Evolutionary conservation across 92 coral and sea anemone species (phyloP).

Genomic region (Anthopleura xanthogrammica): DNA sequence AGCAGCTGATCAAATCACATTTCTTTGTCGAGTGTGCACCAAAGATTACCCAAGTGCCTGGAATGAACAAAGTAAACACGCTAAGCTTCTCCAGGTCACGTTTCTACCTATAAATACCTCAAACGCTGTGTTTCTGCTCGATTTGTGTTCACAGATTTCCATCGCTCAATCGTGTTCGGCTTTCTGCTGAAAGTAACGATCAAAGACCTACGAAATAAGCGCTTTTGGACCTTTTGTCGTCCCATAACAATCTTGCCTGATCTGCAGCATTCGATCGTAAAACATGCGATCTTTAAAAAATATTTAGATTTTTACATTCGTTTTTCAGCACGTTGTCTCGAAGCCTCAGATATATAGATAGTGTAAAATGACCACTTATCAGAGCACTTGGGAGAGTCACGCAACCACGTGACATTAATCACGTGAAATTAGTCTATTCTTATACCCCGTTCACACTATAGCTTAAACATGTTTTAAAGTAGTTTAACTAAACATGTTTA

Average conservation of each 20-base stretch:
- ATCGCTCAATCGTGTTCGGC: no score
- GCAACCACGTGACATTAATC: neutral
- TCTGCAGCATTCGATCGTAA: neutral
- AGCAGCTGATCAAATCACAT: neutral
- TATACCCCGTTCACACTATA: no score
- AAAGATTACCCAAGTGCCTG: neutral
- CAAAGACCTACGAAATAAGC: no score
- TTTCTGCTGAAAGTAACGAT: no score
- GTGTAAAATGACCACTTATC: neutral
- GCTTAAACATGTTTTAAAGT: no score
- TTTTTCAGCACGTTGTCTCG: neutral
- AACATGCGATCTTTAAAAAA: neutral
- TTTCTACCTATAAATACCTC: neutral
- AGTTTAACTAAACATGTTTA: no score
- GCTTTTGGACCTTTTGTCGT: no score
- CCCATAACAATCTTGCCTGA: neutral
- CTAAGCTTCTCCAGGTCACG: neutral
- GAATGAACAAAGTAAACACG: neutral
- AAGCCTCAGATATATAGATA: neutral
- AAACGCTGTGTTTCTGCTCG: neutral
- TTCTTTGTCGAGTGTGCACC: neutral
- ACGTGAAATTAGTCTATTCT: no score
- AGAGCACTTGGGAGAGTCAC: neutral
- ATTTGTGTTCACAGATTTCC: no score
- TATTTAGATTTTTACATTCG: neutral